Percentiles rank a stretch among this genome's conserved stretches.
Conservation (phyloP, 2,113 vertebrate genomes). For the Thamnaconus septentrionalis region DNA sequence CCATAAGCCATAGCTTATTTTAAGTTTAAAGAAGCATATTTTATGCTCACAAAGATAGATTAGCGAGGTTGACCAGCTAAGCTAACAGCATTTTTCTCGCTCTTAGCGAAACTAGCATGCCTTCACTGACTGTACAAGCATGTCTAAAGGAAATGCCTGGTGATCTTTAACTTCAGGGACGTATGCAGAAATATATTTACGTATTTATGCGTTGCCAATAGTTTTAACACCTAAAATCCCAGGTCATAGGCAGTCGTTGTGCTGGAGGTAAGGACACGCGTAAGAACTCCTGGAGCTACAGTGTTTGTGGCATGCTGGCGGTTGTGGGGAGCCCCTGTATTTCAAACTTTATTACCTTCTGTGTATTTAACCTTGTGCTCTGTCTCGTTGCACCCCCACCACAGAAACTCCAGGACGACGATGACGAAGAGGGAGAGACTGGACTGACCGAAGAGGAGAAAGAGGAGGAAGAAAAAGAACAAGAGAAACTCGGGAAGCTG, state of each 20-base stretch:
- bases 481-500: slow-evolving; percentile 94
- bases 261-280: slow-evolving; percentile 48
- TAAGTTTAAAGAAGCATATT: too few species aligned
- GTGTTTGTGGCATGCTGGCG: slow-evolving; percentile 78
- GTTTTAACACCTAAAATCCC: too few species aligned
- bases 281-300: slow-evolving; percentile 50
- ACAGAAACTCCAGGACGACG: slow-evolving; percentile 87
- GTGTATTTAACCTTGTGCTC: slow-evolving; percentile 6
- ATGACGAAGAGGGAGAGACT: slow-evolving; percentile 88
- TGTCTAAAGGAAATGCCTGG: slow-evolving; percentile 42
- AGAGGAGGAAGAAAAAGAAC: slow-evolving; percentile 93
- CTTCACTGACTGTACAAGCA: slow-evolving; percentile 62
- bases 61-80: too few species aligned
- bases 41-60: too few species aligned
- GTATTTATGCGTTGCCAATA: slow-evolving; percentile 37
- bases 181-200: neutral
- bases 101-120: slow-evolving; percentile 62
- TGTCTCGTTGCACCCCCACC: slow-evolving; percentile 23
- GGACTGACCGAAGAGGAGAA: slow-evolving; percentile 94
- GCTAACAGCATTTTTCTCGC: slow-evolving; percentile 2
- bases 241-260: slow-evolving; percentile 45
- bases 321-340: slow-evolving; percentile 43
- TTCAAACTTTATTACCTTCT: neutral
- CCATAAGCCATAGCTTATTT: too few species aligned
- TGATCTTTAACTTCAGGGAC: slow-evolving; percentile 19